Conservation (phyloP, 2,797 vertebrate genomes). For the Hirundo rustica region DNA sequence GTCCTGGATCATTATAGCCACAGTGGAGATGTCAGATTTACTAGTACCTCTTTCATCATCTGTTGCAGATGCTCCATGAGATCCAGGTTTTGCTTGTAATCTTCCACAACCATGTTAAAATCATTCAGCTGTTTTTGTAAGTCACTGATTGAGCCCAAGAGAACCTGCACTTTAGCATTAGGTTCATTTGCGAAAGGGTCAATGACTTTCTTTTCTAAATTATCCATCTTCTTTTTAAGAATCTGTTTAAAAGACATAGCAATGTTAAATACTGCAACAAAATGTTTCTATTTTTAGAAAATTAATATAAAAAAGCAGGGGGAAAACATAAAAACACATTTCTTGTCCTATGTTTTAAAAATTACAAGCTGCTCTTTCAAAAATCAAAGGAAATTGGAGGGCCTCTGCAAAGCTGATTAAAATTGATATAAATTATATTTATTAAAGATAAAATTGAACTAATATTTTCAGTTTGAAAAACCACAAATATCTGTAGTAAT, state of each 20-base stretch:
- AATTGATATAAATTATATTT: background rate
- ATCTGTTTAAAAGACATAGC: constrained; percentile 66
- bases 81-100: constrained; percentile 86
- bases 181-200: constrained; percentile 66
- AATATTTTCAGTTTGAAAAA: background rate
- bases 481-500: background rate
- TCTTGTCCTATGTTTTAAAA: background rate
- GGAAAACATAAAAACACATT: background rate
- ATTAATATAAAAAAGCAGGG: background rate
- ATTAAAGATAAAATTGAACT: background rate
- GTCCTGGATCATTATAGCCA: background rate
- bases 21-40: background rate
- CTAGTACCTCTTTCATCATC: constrained; percentile 87
- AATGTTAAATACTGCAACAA: background rate
- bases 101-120: constrained; percentile 80
- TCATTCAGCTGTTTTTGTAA: constrained; percentile 85
- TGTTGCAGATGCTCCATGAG: constrained; percentile 84
- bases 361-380: background rate
- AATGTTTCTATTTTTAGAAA: background rate
- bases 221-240: constrained; percentile 82
- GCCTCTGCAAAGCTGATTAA: background rate
- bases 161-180: constrained; percentile 66
- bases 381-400: background rate
- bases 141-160: constrained; percentile 77
- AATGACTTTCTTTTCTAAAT: constrained; percentile 73